Evolutionary conservation across 2,797 vertebrate genomes (phyloP), one percentile per base, ranked within the genome.

Genomic region (Zonotrichia albicollis): DNA sequence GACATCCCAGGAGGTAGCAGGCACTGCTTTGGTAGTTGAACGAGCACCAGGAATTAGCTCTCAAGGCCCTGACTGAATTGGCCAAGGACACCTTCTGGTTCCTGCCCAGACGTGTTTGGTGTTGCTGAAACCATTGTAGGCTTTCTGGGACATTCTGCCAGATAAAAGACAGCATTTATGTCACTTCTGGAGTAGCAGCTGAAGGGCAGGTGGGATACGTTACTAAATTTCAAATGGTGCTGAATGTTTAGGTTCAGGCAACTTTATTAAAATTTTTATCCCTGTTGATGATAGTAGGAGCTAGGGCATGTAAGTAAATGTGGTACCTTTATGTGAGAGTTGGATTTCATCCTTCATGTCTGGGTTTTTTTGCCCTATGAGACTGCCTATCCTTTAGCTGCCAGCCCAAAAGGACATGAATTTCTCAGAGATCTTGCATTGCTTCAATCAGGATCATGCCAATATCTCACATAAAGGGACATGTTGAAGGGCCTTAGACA

Each of bases 291-390:
- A n/a, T 23, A 67, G 17, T 36, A 25, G 40, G 16, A 76, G 15
- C 46, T 1, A 5, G 13, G 23, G 4, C n/a, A 26, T 20, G 16
- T 51, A 51, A 78, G 53, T 60, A 55, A 70, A 51, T 54, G 4
- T 16, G 22, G 10, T 62, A 11, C 43, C n/a, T 81, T 91, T 46
- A 79, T 9, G 27, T 38, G 19, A 76, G 25, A 40, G 11, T 6
- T 91, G 27, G 50, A 73, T 85, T 27, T 87, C 9, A 26, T 62
- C 29, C 16, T 84, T 87, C 11, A 3, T 13, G 4, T 82, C 34
- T 82, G 4, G 0, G 0, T 0, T 3, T 36, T 68, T 82, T 58
- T 80, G 0, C 26, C 19, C 14, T 42, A 17, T 60, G 14, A 68
- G 34, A 65, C 29, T 88, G 3, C n/a, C 13, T 70, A 20, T 67